Evolutionary conservation across 2,888 invertebrate species (phyloP).

Genomic region (Chrysolina americana): DNA sequence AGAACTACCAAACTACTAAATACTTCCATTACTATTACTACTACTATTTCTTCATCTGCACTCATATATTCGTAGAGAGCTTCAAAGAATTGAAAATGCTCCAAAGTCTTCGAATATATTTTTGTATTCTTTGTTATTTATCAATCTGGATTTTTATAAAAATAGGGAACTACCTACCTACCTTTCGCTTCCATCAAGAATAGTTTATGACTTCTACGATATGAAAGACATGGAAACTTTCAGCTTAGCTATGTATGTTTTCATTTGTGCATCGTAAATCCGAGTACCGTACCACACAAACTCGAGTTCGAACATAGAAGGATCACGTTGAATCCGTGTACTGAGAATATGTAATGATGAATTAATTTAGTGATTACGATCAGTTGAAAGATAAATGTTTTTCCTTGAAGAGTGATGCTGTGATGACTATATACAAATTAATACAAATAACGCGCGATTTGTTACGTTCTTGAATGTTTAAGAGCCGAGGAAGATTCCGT

Average conservation of each 20-base stretch:
- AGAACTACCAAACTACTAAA: too few relatives aligned
- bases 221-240: conserved; percentile 8
- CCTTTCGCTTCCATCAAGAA: neutral
- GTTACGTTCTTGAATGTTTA: neutral
- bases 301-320: conserved; percentile 16
- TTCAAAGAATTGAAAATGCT: too few relatives aligned
- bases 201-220: neutral
- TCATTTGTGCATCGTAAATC: conserved; percentile 8
- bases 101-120: too few relatives aligned
- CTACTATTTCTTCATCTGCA: too few relatives aligned
- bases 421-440: conserved; percentile 24
- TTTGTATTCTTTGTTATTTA: too few relatives aligned
- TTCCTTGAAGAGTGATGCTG: conserved; percentile 26
- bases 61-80: too few relatives aligned
- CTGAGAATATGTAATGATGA: conserved; percentile 25
- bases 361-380: conserved; percentile 29
- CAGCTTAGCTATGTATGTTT: conserved; percentile 16
- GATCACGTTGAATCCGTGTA: conserved; percentile 26
- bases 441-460: conserved; percentile 14
- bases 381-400: conserved; percentile 26
- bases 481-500: neutral
- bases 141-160: neutral
- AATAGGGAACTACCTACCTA: conserved; percentile 1
- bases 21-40: too few relatives aligned
- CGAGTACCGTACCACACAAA: conserved; percentile 18